Evolutionary conservation across 2,888 invertebrate genomes (phyloP), one percentile per base, ranked within the genome.

Genomic region (Cremastinae sp.): DNA sequence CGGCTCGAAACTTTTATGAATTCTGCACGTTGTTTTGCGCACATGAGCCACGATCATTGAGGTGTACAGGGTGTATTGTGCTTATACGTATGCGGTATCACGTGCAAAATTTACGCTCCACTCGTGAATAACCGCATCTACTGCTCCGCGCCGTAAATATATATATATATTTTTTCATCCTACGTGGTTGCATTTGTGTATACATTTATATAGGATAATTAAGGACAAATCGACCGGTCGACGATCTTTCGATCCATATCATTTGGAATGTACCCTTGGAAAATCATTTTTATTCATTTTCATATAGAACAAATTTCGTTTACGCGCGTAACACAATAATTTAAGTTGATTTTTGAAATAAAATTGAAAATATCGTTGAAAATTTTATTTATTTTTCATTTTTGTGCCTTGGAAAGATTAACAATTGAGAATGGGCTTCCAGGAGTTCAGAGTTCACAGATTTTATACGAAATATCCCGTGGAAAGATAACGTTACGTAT

Each of bases 1-100:
- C 51, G 47, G 69, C 75, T 76, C 53, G 70, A 49, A 74, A 75
- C 76, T 70, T 78, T 76, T 79, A 78, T 78, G 74, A 78, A 78
- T 54, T 45, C 64, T 56, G 56, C 51, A 65, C 51, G 51, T 38
- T 34, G 10, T 16, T 58, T 53, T 36, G 56, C 36, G 72, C 34
- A 58, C n/a, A n/a, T n/a, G n/a, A n/a, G n/a, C n/a, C n/a, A n/a
- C n/a, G n/a, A n/a, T n/a, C n/a, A n/a, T n/a, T n/a, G n/a, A n/a
- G n/a, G n/a, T 16, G 12, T 22, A 59, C 14, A 20, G 2, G 9
- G 9, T 28, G 22, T 20, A 9, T 2, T 5, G 45, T 41, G 38
- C 58, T 51, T 47, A 38, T 59, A 43, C 53, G 51, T 51, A 54
- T 74, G 61, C 53, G 43, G 12, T 61, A 53, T 70, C 59, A 51